These are phyloP conservation scores for roundworm (Caenorhabditis elegans) DNA, from an alignment of 1,140 invertebrate genomes.

Conservation along the genomic window WBcel235 BX284603.4:9197001-9197500, in stretches of 20 bases:
- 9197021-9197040: conserved; percentile 40
- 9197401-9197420: conserved; percentile 40
- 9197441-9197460: conserved; percentile 50
- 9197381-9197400: conserved; percentile 48
- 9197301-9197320: conserved; percentile 36
- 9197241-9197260: conserved; percentile 46
- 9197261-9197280: not conserved
- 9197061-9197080: conserved; percentile 50
- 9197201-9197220: conserved; percentile 45
- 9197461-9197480: conserved; percentile 50
- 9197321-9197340: conserved; percentile 49
- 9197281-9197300: not conserved
- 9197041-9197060: conserved; percentile 51
- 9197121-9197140: conserved; percentile 49
- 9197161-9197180: conserved; percentile 46
- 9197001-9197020: conserved; percentile 47
- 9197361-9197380: conserved; percentile 50
- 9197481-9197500: conserved; percentile 39
- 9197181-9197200: conserved; percentile 34
- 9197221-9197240: conserved; percentile 48
- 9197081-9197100: conserved; percentile 45
- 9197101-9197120: conserved; percentile 49
- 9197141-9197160: conserved; percentile 47
- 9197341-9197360: conserved; percentile 50
- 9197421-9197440: conserved; percentile 48